These are phyloP conservation scores for Enteromius argenteus DNA, from an alignment of 2,797 vertebrate genomes.

Conservation along the genomic window DNA sequence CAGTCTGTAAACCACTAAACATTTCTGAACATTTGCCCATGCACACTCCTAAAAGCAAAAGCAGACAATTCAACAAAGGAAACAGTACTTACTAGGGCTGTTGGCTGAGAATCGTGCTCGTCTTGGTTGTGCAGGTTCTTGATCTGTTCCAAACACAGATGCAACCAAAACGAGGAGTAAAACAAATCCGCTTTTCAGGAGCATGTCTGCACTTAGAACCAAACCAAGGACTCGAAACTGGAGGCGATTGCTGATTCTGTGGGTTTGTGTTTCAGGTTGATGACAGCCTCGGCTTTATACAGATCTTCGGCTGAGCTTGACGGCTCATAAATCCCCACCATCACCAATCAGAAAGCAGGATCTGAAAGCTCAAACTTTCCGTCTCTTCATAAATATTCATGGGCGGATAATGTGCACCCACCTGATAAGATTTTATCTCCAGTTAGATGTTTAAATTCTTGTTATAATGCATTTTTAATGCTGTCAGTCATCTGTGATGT, in stretches of 20 bases:
- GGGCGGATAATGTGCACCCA: background rate
- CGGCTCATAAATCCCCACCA: conserved; percentile 30
- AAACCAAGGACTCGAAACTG: background rate
- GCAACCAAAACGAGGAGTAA: conserved; percentile 64
- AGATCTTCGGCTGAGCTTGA: conserved; percentile 36
- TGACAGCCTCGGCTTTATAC: conserved; percentile 42
- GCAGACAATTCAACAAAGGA: background rate
- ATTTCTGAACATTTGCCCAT: background rate
- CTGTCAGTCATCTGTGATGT: background rate
- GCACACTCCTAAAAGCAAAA: background rate
- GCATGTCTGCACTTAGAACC: conserved; percentile 62
- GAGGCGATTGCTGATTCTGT: conserved; percentile 2
- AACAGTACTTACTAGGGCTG: conserved; percentile 76
- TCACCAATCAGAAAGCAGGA: conserved; percentile 54
- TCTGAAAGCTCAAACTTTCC: conserved; percentile 55
- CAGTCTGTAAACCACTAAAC: background rate
- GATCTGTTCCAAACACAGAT: conserved; percentile 64
- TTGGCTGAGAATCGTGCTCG: conserved; percentile 77
- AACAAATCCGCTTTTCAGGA: conserved; percentile 62
- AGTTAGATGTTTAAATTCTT: background rate
- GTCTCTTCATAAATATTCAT: conserved; percentile 60
- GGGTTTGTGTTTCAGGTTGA: conserved; percentile 21
- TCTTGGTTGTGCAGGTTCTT: conserved; percentile 69
- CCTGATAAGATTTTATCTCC: conserved; percentile 8
- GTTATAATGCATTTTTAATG: background rate